Base-by-base conservation (phyloP, 1,140 invertebrate species). In the Galendromus occidentalis region DNA sequence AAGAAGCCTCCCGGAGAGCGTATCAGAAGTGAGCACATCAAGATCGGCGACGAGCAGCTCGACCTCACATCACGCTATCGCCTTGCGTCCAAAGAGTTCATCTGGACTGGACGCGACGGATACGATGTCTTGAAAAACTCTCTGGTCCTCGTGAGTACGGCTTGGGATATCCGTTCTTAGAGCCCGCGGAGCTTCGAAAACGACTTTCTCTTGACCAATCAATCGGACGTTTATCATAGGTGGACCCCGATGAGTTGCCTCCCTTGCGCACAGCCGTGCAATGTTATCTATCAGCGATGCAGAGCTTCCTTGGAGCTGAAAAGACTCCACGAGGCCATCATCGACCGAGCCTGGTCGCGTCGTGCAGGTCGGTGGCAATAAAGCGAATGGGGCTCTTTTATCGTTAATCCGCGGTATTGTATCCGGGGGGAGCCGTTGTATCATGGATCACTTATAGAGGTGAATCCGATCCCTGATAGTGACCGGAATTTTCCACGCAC, bases 251-350 rank as follows among this genome's bases (percentile, higher is more conserved):
- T 71, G 82, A 85, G 73, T 87, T 86, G 71, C 85, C 86, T 0
- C 84, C 87, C 71, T 75, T 92, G 47, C 84, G 85, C 14, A 82
- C 86, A 68, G 83, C 86, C 1, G 80, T 91, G 44, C 85, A 88
- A 75, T 91, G 91, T 77, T 87, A 92, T 76, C 91, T 92, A 76
- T 81, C 86, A 66, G 84, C 88, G 4, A 88, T 91, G 66, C 83
- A 86, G 74, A 83, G 88, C 67, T 77, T 85, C 14, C 80, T 80
- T 45, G 85, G 84, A 18, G 82, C 83, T 70, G 80, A 81, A 4
- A 33, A 22, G 14, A 78, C 78, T 66, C 80, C 82, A n/a, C 82
- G 82, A 67, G 85, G 85, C 18, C 84, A 86, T 70, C 88, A 91
- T 76, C 76, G 87, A 51, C 87, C 89, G 76, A 87, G 85, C 64